Conservation (phyloP, 2,797 vertebrate species). For the Luscinia megarhynchos region DNA sequence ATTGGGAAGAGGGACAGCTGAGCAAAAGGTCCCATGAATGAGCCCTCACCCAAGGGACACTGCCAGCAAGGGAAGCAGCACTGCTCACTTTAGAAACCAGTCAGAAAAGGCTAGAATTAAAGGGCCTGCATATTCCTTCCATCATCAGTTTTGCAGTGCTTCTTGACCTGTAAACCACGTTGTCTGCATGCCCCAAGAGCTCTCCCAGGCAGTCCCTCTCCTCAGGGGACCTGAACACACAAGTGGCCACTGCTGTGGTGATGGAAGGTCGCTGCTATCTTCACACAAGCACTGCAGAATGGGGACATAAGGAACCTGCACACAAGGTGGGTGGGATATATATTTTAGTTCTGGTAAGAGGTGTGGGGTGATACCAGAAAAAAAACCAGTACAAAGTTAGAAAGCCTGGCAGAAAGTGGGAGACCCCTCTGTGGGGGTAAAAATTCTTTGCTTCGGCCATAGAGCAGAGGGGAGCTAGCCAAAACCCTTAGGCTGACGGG, state of each 20-base stretch:
- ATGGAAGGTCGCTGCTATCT: accelerated
- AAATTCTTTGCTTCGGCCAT: not conserved
- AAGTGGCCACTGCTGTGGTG: not conserved
- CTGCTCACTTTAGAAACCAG: accelerated
- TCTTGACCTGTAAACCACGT: not conserved
- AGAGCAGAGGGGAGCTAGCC: not conserved
- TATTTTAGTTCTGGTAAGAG: not conserved
- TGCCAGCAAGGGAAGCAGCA: not conserved
- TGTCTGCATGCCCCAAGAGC: not conserved
- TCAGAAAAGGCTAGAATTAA: not conserved
- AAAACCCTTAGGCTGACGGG: not conserved
- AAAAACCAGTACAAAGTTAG: not conserved
- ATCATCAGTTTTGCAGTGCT: not conserved
- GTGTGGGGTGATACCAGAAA: not conserved
- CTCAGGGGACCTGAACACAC: not conserved
- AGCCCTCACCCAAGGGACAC: not conserved
- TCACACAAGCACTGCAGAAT: not conserved
- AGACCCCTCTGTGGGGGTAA: not conserved
- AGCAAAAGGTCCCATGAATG: not conserved
- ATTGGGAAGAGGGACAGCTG: not conserved
- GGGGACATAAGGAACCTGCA: accelerated
- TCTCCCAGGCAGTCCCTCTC: not conserved
- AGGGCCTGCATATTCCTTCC: not conserved
- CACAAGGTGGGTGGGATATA: accelerated
- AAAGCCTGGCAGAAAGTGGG: not conserved